Conservation (phyloP, 2,797 vertebrate genomes). For the Sternarchorhynchus goeldii region DNA sequence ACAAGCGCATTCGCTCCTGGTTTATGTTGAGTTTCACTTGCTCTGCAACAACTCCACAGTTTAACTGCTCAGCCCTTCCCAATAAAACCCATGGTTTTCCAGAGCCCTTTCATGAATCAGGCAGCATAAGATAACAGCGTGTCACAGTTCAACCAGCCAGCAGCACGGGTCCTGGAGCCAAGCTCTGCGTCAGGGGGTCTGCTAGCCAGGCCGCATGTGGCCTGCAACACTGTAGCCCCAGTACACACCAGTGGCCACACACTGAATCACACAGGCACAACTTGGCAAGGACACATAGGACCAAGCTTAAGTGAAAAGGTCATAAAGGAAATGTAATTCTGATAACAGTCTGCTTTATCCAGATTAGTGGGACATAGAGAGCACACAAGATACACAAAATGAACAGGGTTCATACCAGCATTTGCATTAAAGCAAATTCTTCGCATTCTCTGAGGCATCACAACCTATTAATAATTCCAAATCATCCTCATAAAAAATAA, state of each 20-base stretch:
- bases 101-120: conserved; percentile 42
- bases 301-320: not conserved
- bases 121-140: conserved; percentile 21
- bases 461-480: no score
- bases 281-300: not conserved
- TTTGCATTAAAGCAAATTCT: no score
- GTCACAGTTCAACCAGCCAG: conserved; percentile 34
- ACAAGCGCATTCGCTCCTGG: conserved; percentile 3
- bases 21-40: conserved; percentile 35
- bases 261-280: conserved; percentile 15
- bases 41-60: conserved; percentile 23
- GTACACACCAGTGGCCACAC: conserved; percentile 8
- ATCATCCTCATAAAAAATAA: no score
- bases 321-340: not conserved
- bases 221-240: conserved; percentile 3
- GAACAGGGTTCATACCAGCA: no score
- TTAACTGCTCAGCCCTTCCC: conserved; percentile 32
- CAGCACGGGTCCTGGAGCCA: conserved; percentile 28
- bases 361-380: no score
- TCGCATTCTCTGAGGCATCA: no score
- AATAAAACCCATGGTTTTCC: conserved; percentile 36
- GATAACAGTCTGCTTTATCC: no score
- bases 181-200: conserved; percentile 32
- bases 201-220: conserved; percentile 17
- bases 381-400: no score